phyloP scores from a whole-genome alignment of 2,888 invertebrate genomes.

The Sphinx pinastri region DNA sequence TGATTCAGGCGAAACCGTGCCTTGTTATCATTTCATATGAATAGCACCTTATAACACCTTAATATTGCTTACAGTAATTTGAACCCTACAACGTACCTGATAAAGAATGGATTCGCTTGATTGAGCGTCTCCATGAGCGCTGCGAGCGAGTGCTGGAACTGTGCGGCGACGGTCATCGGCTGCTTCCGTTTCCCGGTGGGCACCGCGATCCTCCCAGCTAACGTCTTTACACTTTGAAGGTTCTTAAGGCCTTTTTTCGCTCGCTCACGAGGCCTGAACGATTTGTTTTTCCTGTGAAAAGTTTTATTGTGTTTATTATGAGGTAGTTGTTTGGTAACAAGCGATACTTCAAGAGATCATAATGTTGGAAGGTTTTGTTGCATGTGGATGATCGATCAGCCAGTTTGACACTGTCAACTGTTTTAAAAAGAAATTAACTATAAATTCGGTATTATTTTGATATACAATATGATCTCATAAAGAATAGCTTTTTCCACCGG shows the following conservation, averaged over 20 bases:
- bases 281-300: constrained; percentile 93
- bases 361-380: background rate
- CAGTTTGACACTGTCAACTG: background rate
- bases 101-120: constrained; percentile 86
- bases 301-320: constrained; percentile 10
- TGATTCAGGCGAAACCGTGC: too few relatives aligned
- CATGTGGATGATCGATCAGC: background rate
- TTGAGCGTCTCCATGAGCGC: constrained; percentile 97
- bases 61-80: background rate
- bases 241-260: constrained; percentile 95
- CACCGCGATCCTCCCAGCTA: constrained; percentile 90
- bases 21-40: too few relatives aligned
- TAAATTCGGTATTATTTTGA: background rate
- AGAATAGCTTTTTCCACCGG: constrained; percentile 41
- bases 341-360: constrained; percentile 37
- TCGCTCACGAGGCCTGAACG: constrained; percentile 93
- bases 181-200: constrained; percentile 90
- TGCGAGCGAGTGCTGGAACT: constrained; percentile 96
- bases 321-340: constrained; percentile 6
- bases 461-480: constrained; percentile 39
- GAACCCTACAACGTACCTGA: constrained; percentile 60
- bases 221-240: constrained; percentile 95
- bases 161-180: constrained; percentile 96
- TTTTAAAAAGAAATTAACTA: background rate
- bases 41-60: background rate